These are phyloP conservation scores for Simalia tracyae DNA, from an alignment of 2,797 vertebrate species.

Conservation along the genomic window DNA sequence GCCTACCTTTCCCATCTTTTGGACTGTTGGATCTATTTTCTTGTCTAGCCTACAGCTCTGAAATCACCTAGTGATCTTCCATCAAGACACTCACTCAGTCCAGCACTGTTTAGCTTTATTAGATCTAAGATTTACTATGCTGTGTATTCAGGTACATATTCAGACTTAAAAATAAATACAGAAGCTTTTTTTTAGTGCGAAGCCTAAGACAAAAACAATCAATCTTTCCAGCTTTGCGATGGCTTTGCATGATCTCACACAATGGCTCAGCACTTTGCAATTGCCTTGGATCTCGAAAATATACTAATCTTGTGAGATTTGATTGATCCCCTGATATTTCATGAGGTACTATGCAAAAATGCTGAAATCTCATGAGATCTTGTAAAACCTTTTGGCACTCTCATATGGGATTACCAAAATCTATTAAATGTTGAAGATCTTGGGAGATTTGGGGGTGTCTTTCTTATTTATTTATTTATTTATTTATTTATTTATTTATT, in stretches of 20 bases:
- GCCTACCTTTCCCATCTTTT: neutral
- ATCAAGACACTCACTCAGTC: neutral
- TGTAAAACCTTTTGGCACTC: neutral
- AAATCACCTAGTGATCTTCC: neutral
- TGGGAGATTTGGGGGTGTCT: neutral
- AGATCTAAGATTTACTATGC: neutral
- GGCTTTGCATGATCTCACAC: neutral
- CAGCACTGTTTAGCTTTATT: neutral
- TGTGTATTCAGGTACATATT: neutral
- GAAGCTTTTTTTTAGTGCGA: neutral
- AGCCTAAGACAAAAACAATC: neutral
- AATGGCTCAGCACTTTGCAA: neutral
- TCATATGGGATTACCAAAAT: neutral
- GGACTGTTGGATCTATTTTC: neutral
- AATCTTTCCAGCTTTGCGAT: neutral
- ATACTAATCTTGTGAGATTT: neutral
- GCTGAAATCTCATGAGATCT: neutral
- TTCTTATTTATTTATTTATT: neutral
- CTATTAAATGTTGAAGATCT: neutral
- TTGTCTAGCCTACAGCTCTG: neutral
- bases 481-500: neutral
- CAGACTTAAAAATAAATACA: neutral
- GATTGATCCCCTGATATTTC: neutral
- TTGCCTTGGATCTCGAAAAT: neutral
- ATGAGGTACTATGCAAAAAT: neutral